Base-by-base conservation (phyloP, 92 coral and sea anemone species). In the Porites lobata region DNA sequence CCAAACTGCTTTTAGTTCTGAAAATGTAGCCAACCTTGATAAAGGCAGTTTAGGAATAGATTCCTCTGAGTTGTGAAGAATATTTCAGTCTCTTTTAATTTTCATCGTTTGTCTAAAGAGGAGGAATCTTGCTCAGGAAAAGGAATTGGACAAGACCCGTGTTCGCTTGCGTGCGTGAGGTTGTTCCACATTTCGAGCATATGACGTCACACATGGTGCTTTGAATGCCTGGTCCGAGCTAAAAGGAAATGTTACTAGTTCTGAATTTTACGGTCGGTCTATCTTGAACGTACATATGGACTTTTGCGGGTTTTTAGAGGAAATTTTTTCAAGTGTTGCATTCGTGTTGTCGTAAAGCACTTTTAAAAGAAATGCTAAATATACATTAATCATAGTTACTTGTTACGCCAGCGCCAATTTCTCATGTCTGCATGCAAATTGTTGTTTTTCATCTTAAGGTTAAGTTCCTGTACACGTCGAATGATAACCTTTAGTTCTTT, bases 201-300 rank as follows among this genome's bases (percentile, higher is more conserved):
- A 43, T 70, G 75, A 70, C 75, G 75, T 70, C 75, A 70, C 74
- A 2, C 53, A 29, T 14, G 54, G 19, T 32, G 2, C 75, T 70
- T 70, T 13, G 75, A 51, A 70, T 70, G 54, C 2, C 14, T 68
- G 72, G 3, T 38, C 47, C 47, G 47, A 38, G 47, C 47, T 38
- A 38, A 38, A 38, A 38, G 6, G 47, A 38, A 38, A 38, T 38
- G 4, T 38, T 6, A 38, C 47, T 38, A 38, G 47, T 38, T 38
- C 47, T 38, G 47, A 38, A 38, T 38, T 38, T 38, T 38, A 38
- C 47, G 47, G 47, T 38, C 47, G 47, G 47, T 38, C 47, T 38
- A 38, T 38, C 47, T 38, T 3, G 47, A 38, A 38, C 47, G 47
- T 56, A 14, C 61, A 56, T 2, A 56, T 56, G 13, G 61, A 13